Conservation (phyloP, 2,797 vertebrate species). For the Sparidentex hasta region DNA sequence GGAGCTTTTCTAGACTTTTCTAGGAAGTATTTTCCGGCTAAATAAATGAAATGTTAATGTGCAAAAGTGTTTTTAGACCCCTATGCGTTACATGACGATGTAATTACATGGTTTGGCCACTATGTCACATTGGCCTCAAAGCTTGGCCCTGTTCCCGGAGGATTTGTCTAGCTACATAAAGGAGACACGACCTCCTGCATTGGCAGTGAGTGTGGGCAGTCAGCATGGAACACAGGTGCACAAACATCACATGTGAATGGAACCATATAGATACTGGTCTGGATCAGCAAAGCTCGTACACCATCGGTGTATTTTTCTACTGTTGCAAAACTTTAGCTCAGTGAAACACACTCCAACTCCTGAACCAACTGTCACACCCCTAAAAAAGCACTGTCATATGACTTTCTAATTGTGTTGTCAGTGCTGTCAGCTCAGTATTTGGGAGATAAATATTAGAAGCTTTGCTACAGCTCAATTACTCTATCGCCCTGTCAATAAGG, state of each 20-base stretch:
- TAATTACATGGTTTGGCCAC: too few relatives aligned
- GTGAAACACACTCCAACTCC: background rate
- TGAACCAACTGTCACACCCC: background rate
- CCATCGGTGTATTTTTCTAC: background rate
- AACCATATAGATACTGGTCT: background rate
- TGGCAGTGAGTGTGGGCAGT: background rate
- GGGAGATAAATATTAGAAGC: slow-evolving; percentile 21
- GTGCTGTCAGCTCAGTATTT: background rate
- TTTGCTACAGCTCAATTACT: slow-evolving; percentile 27
- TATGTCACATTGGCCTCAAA: too few relatives aligned
- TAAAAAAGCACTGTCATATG: background rate
- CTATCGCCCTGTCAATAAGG: slow-evolving; percentile 23
- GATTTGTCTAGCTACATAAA: background rate
- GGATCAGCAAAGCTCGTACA: background rate
- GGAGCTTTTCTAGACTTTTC: too few relatives aligned
- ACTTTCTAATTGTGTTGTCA: slow-evolving; percentile 28
- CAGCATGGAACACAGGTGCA: background rate
- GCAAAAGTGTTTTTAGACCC: too few relatives aligned
- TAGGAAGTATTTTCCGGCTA: too few relatives aligned
- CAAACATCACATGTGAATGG: background rate
- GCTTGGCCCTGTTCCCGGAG: too few relatives aligned
- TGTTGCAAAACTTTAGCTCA: background rate
- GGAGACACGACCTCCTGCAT: background rate
- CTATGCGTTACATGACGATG: too few relatives aligned
- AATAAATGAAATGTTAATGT: too few relatives aligned